Conservation (phyloP, 35 echinoderm and acorn worm species). For the Lytechinus variegatus region DNA sequence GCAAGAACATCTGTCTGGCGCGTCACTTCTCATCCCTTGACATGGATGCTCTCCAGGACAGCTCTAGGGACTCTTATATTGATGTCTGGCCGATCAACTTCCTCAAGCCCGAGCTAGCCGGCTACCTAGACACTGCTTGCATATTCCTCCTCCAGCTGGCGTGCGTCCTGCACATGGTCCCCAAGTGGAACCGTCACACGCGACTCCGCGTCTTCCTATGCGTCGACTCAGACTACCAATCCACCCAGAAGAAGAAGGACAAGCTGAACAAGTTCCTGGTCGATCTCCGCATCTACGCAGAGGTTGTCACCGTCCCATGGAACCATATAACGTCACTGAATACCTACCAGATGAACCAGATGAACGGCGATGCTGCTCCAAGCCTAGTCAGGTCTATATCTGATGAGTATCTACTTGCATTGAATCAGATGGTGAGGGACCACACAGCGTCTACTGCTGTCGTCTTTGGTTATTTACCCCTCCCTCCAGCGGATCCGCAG, state of each 20-base stretch:
- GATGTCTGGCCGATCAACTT: slow-evolving; percentile 98
- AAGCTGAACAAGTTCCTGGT: slow-evolving; percentile 80
- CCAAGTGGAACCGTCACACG: slow-evolving; percentile 75
- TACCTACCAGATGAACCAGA: slow-evolving; percentile 24
- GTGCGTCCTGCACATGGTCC: slow-evolving; percentile 92
- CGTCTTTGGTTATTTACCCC: slow-evolving; percentile 83
- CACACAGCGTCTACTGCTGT: slow-evolving; percentile 70
- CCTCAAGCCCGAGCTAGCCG: slow-evolving; percentile 91
- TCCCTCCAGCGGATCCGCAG: slow-evolving; percentile 70
- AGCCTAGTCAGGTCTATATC: slow-evolving; percentile 61
- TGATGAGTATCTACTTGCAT: slow-evolving; percentile 71
- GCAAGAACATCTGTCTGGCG: slow-evolving; percentile 83
- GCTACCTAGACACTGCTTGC: slow-evolving; percentile 93
- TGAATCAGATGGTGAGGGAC: slow-evolving; percentile 75
- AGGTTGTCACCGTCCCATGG: slow-evolving; percentile 76
- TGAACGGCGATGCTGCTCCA: slow-evolving; percentile 35
- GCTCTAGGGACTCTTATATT: slow-evolving; percentile 45
- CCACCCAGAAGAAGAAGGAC: slow-evolving; percentile 62
- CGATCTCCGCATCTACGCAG: slow-evolving; percentile 86
- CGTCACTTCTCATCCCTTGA: slow-evolving; percentile 77
- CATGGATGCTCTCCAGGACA: slow-evolving; percentile 51
- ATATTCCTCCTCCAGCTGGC: slow-evolving; percentile 91
- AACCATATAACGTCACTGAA: slow-evolving; percentile 71
- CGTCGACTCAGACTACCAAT: slow-evolving; percentile 63
- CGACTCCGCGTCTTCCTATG: slow-evolving; percentile 87